phyloP scores from a whole-genome alignment of 2,797 vertebrate genomes.

The Cirrhinus molitorella region DNA sequence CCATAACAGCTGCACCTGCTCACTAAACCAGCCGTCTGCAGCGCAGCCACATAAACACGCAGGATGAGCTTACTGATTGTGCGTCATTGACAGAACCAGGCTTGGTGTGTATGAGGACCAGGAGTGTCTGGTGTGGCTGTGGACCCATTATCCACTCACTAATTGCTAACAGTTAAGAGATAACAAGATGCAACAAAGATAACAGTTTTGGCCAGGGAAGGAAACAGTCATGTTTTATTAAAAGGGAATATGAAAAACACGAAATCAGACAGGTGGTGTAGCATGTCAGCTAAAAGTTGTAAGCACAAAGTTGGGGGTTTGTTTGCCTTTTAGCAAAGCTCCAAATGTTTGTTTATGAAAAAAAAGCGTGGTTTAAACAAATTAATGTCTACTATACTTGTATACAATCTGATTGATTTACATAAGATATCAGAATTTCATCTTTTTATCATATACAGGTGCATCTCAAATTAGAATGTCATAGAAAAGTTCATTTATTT shows the following conservation, averaged over 20 bases:
- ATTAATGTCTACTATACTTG: no score
- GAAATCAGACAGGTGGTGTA: conserved; percentile 11
- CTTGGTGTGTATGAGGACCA: conserved; percentile 12
- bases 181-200: no score
- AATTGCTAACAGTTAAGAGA: conserved; percentile 55
- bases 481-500: no score
- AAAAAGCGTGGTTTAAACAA: not conserved
- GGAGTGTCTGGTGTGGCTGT: conserved; percentile 29
- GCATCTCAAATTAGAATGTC: no score
- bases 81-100: conserved; percentile 30
- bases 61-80: conserved; percentile 18
- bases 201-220: conserved; percentile 33
- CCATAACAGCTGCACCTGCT: conserved; percentile 35
- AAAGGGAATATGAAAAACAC: conserved; percentile 18
- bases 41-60: not conserved
- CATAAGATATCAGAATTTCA: no score
- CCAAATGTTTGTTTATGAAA: not conserved
- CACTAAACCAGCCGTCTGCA: conserved; percentile 7
- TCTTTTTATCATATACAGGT: no score
- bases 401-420: no score
- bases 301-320: not conserved
- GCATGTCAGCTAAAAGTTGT: not conserved
- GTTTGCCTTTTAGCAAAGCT: not conserved
- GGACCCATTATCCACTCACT: conserved; percentile 43
- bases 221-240: conserved; percentile 19